Conservation (phyloP, 2,888 invertebrate genomes). For the Troides oblongomaculatus region DNA sequence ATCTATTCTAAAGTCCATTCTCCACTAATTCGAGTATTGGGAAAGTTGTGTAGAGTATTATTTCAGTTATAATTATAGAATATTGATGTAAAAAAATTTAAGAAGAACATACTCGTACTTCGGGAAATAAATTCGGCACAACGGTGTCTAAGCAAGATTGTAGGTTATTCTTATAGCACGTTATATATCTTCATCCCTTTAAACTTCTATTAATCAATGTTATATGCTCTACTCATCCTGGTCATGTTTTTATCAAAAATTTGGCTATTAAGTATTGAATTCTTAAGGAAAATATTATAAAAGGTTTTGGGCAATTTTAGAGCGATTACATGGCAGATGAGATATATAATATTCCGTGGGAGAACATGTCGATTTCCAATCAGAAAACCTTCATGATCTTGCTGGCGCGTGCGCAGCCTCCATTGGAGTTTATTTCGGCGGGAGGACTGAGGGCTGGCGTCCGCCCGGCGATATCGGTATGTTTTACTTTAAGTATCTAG, state of each 20-base stretch:
- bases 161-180: too few species aligned
- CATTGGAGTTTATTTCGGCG: slow-evolving; percentile 42
- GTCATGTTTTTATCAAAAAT: neutral
- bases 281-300: neutral
- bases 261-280: neutral
- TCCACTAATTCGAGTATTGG: too few species aligned
- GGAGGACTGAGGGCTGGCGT: slow-evolving; percentile 47
- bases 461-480: slow-evolving; percentile 43
- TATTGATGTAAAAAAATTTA: too few species aligned
- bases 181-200: too few species aligned
- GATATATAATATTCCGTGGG: slow-evolving; percentile 45
- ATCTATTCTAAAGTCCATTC: neutral
- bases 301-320: slow-evolving; percentile 33
- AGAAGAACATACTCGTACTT: too few species aligned
- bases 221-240: too few species aligned
- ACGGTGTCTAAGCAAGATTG: too few species aligned
- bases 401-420: slow-evolving; percentile 40
- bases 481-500: slow-evolving; percentile 25
- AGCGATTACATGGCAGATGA: slow-evolving; percentile 41
- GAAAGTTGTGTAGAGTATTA: too few species aligned
- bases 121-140: too few species aligned
- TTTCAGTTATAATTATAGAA: too few species aligned
- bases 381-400: slow-evolving; percentile 43
- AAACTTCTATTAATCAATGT: too few species aligned
- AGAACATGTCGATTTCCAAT: slow-evolving; percentile 43